These are phyloP conservation scores for Ceryle rudis DNA, from an alignment of 2,797 vertebrate genomes.

Conservation along the genomic window DNA sequence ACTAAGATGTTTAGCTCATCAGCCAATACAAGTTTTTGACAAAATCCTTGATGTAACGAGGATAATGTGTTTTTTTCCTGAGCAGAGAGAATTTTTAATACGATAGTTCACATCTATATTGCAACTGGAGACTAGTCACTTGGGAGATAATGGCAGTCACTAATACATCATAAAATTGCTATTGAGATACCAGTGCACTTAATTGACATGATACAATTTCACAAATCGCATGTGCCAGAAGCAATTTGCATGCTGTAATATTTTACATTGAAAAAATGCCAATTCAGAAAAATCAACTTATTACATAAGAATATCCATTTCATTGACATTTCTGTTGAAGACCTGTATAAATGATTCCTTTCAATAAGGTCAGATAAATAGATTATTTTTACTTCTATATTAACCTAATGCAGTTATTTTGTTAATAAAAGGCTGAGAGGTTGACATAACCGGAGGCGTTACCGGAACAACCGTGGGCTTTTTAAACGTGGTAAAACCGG, in stretches of 20 bases:
- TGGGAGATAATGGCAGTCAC: neutral
- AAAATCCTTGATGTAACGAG: fast-evolving
- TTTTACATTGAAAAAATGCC: neutral
- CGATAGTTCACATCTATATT: neutral
- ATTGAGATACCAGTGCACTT: neutral
- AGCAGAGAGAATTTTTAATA: neutral
- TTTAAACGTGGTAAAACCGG: too few relatives aligned
- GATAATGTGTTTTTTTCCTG: neutral
- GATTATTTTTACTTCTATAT: neutral
- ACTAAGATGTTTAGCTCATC: neutral
- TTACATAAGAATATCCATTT: neutral
- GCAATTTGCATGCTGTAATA: neutral
- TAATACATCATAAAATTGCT: neutral
- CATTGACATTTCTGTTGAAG: neutral
- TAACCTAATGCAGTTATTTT: neutral
- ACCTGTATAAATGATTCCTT: neutral
- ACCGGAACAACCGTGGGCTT: too few relatives aligned
- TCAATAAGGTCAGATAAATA: neutral
- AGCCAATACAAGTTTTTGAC: neutral
- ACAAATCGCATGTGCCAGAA: neutral
- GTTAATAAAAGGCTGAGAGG: too few relatives aligned
- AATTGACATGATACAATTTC: neutral
- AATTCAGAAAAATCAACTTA: neutral
- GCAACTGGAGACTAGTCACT: neutral
- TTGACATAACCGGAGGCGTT: too few relatives aligned